These are phyloP conservation scores for Paralvinella palmiformis DNA, from an alignment of 1,140 invertebrate genomes.

Conservation along the genomic window DNA sequence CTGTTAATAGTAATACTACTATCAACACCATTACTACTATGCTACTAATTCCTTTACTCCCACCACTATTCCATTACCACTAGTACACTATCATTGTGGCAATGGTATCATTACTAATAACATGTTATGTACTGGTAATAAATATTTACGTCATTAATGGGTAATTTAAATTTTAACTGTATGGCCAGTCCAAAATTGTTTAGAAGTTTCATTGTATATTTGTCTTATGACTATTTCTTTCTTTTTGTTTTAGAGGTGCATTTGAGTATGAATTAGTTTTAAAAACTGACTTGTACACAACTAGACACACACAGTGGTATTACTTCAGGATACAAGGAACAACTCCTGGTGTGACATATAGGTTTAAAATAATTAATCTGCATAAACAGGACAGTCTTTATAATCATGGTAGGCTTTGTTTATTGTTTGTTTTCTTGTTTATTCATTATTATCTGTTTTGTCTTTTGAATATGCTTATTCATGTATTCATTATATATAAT, in stretches of 20 bases:
- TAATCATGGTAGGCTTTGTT: conserved; percentile 60
- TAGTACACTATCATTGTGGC: too few species aligned
- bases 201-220: too few species aligned
- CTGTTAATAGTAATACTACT: too few species aligned
- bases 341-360: conserved; percentile 41
- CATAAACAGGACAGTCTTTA: conserved; percentile 67
- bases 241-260: conserved; percentile 39
- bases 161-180: too few species aligned
- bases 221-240: too few species aligned
- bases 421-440: background rate
- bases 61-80: too few species aligned
- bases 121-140: too few species aligned
- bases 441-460: background rate
- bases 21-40: too few species aligned
- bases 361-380: conserved; percentile 47
- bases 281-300: conserved; percentile 48
- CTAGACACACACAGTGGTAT: conserved; percentile 50
- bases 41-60: too few species aligned
- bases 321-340: conserved; percentile 48
- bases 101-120: too few species aligned
- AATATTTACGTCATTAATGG: too few species aligned
- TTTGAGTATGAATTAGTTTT: conserved; percentile 50
- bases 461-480: background rate
- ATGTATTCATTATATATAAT: background rate
- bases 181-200: too few species aligned